phyloP scores from a whole-genome alignment of 2,888 invertebrate genomes.

The Gymnocheta viridis region DNA sequence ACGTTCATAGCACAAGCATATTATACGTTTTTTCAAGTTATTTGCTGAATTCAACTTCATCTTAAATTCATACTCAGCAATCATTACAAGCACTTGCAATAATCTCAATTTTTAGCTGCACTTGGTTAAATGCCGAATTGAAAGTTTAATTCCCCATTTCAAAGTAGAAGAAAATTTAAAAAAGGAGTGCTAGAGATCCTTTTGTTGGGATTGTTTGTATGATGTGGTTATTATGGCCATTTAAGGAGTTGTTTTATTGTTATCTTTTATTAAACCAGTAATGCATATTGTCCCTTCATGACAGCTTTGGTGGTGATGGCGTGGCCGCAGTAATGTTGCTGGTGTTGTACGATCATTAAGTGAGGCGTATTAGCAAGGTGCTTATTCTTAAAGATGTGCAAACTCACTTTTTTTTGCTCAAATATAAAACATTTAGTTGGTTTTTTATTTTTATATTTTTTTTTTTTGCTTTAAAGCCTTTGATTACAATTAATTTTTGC shows the following conservation, averaged over 20 bases:
- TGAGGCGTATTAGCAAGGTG: conserved; percentile 69
- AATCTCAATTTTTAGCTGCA: conserved; percentile 30
- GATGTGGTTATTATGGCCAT: conserved; percentile 58
- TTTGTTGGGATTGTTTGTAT: conserved; percentile 28
- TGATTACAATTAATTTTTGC: conserved; percentile 65
- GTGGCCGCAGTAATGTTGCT: background rate
- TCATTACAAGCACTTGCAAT: conserved; percentile 66
- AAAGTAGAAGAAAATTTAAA: background rate
- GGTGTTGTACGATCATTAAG: conserved; percentile 54
- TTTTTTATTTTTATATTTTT: too few species aligned
- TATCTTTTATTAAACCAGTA: conserved; percentile 39
- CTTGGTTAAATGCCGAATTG: conserved; percentile 6
- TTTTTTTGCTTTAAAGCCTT: conserved; percentile 6
- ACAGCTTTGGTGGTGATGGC: conserved; percentile 18
- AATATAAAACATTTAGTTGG: conserved; percentile 32
- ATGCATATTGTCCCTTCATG: conserved; percentile 46
- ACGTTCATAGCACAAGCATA: background rate
- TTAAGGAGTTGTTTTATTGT: conserved; percentile 65
- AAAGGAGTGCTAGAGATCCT: conserved; percentile 40
- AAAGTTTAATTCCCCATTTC: conserved; percentile 27
- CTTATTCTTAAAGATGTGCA: conserved; percentile 68
- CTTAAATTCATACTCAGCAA: conserved; percentile 42
- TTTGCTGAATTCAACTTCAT: conserved; percentile 15
- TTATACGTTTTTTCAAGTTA: background rate
- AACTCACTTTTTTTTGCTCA: conserved; percentile 40